Percentiles rank a stretch among this genome's conserved stretches.
Evolutionary conservation across 2,113 vertebrate species (phyloP).

Genomic region (Lipotes vexillifer): DNA sequence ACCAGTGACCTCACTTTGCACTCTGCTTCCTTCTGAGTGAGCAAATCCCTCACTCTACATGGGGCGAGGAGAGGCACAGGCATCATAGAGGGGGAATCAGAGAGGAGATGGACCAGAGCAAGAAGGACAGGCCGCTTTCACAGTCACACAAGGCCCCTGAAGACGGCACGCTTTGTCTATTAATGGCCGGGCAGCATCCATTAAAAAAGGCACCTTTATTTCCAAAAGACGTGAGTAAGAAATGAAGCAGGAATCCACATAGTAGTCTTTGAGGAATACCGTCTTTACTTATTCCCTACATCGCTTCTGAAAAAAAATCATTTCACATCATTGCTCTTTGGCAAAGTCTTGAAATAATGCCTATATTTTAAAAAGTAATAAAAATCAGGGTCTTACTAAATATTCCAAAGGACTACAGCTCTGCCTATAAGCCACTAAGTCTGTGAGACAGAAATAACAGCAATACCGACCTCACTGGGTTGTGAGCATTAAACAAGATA

Average conservation of each 20-base stretch:
- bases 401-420: background rate
- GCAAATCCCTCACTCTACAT: background rate
- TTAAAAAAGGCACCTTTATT: background rate
- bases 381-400: background rate
- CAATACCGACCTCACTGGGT: background rate
- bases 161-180: background rate
- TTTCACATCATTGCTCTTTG: background rate
- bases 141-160: background rate
- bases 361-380: background rate
- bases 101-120: background rate
- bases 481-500: background rate
- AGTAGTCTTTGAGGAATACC: background rate
- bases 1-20: slow-evolving; percentile 53
- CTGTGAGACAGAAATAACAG: background rate
- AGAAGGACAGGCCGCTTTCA: background rate
- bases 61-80: background rate
- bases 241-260: background rate
- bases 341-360: background rate
- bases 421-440: background rate
- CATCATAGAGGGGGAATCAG: background rate
- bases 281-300: background rate
- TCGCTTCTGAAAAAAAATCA: background rate
- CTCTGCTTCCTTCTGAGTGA: slow-evolving; percentile 55
- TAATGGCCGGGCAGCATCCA: background rate
- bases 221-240: background rate